Percentiles rank a stretch among this genome's conserved stretches.
Conservation (phyloP, 2,888 invertebrate species). For the Ormyrus thymus region DNA sequence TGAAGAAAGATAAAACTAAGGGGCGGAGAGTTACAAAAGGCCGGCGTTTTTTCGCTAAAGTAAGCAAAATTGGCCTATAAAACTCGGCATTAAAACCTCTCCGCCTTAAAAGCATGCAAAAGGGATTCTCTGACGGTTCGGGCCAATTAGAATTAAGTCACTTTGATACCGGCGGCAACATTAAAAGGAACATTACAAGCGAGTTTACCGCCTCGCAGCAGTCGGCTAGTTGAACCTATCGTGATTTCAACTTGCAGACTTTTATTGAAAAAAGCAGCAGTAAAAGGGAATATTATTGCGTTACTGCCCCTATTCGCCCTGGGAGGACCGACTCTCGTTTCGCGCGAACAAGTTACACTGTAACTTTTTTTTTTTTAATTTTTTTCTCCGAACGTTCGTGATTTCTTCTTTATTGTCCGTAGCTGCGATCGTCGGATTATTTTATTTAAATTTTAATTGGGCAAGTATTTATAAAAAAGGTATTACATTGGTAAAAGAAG, state of each 20-base stretch:
- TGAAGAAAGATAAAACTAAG: too few species aligned
- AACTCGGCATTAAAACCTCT: constrained; percentile 23
- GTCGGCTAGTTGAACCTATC: constrained; percentile 2
- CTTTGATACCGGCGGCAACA: constrained; percentile 16
- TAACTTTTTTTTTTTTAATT: too few species aligned
- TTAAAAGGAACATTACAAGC: constrained; percentile 27
- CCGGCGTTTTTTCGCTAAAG: constrained; percentile 3
- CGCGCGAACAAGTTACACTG: too few species aligned
- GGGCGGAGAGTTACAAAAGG: too few species aligned
- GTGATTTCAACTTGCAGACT: not conserved
- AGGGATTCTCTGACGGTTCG: constrained; percentile 1
- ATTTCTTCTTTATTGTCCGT: too few species aligned
- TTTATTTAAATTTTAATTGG: too few species aligned
- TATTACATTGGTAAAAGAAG: too few species aligned
- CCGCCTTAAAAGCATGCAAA: constrained; percentile 16
- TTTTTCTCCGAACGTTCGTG: too few species aligned
- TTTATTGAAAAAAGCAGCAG: constrained; percentile 4
- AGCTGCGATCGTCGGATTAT: too few species aligned
- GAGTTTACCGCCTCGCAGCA: constrained; percentile 10
- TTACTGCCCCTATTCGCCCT: not conserved
- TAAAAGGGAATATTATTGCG: constrained; percentile 10
- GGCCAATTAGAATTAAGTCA: constrained; percentile 47
- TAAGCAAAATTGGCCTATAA: constrained; percentile 17
- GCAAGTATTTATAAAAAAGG: too few species aligned
- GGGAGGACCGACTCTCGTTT: too few species aligned